Evolutionary conservation across 37 sponge, comb jelly and placozoan species (phyloP).

Genomic region (Spongilla lacustris): DNA sequence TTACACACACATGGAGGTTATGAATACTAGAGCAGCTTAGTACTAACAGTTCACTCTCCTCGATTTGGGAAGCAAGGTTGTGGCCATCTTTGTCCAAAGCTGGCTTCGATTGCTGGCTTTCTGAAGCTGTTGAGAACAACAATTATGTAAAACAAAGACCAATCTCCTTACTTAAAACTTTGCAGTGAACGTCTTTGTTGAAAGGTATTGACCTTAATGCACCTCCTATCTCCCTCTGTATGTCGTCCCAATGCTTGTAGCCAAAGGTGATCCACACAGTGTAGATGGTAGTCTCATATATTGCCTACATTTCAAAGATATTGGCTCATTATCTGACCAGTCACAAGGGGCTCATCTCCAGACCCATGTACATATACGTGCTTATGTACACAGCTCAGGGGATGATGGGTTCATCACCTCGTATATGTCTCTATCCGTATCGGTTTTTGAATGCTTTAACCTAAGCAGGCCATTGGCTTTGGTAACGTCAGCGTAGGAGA

Average conservation of each 20-base stretch:
- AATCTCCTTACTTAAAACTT: neutral
- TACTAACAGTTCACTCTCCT: neutral
- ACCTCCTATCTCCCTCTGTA: constrained; percentile 78
- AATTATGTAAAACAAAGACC: neutral
- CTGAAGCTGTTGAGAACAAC: neutral
- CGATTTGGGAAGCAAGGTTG: neutral
- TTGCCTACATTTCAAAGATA: constrained; percentile 14
- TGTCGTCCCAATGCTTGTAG: constrained; percentile 49
- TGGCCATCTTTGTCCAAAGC: neutral
- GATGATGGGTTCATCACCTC: constrained; percentile 43
- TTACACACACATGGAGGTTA: no score
- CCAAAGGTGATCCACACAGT: constrained; percentile 66
- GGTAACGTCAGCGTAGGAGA: neutral
- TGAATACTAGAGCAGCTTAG: no score
- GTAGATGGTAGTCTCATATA: constrained; percentile 74
- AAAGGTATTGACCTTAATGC: constrained; percentile 41
- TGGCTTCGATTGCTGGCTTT: neutral
- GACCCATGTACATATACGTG: no score
- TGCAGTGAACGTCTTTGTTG: constrained; percentile 34
- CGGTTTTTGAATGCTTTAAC: constrained; percentile 47
- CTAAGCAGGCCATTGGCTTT: constrained; percentile 9
- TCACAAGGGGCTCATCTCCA: no score
- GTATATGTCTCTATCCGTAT: constrained; percentile 49
- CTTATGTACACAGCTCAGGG: no score
- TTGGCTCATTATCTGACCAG: neutral